A percentile compares a stretch with the other conserved stretches of the same genome.
phyloP scores from a whole-genome alignment of 2,113 vertebrate species.

The Castor canadensis region DNA sequence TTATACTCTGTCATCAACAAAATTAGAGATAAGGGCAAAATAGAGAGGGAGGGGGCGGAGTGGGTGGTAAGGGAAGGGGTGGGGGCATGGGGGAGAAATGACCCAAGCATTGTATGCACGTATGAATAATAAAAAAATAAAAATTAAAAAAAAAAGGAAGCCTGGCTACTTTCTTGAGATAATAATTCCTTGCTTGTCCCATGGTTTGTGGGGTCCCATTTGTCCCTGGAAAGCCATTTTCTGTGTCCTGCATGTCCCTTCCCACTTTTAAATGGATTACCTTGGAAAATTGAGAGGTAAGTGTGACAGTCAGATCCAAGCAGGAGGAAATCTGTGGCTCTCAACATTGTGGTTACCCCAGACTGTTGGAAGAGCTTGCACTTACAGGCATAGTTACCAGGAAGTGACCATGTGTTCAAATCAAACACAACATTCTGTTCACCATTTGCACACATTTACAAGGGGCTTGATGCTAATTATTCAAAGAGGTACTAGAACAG shows the following conservation, averaged over 20 bases:
- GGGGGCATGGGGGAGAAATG: too few species aligned
- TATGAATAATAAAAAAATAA: too few species aligned
- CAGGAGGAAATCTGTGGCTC: neutral
- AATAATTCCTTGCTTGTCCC: neutral
- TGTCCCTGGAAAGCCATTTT: neutral
- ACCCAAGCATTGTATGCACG: too few species aligned
- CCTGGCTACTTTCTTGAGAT: neutral
- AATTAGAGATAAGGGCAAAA: too few species aligned
- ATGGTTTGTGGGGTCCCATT: neutral
- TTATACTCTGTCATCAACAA: too few species aligned
- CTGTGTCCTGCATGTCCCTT: neutral
- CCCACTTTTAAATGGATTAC: neutral
- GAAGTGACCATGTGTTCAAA: neutral
- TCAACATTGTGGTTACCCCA: neutral
- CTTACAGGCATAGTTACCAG: neutral
- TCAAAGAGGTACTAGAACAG: neutral
- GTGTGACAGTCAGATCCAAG: neutral
- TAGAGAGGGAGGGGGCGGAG: too few species aligned
- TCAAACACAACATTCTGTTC: neutral
- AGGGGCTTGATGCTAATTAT: slow-evolving; percentile 1
- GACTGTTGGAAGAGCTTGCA: neutral
- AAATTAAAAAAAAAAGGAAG: too few species aligned
- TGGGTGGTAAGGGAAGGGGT: too few species aligned
- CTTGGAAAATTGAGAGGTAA: neutral
- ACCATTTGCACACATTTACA: neutral